Base-by-base conservation (phyloP, 2,797 vertebrate genomes). In the Thalassophryne amazonica region DNA sequence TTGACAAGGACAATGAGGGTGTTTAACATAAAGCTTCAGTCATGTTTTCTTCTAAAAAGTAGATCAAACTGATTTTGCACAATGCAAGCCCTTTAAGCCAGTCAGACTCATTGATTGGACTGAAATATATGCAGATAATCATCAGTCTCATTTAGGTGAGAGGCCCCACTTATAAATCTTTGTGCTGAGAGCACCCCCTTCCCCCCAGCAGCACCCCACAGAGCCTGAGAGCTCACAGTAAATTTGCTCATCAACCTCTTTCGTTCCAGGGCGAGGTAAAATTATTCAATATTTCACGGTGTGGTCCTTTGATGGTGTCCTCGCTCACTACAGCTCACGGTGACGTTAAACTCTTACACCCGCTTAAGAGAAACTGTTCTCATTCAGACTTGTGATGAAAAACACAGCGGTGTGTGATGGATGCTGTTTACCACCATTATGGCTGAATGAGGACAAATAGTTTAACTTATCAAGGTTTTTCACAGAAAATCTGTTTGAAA, bases 51-150 rank as follows among this genome's bases (percentile, higher is more conserved):
- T n/a, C n/a, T n/a, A n/a, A n/a, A n/a, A n/a, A n/a, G n/a, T n/a
- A n/a, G n/a, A n/a, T n/a, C n/a, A n/a, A n/a, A n/a, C n/a, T n/a
- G n/a, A n/a, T n/a, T n/a, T n/a, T n/a, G n/a, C n/a, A n/a, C n/a
- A n/a, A n/a, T n/a, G n/a, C n/a, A n/a, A n/a, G n/a, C n/a, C n/a
- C n/a, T 76, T 71, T 41, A 59, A 73, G 36, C 52, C 60, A 41
- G 61, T 60, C 40, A 6, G 14, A 39, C 69, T 75, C 66, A 55
- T 59, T 76, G 75, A 86, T 81, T 78, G 76, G 52, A 79, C 67
- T 76, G 74, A 75, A 81, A 80, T 86, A 39, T 80, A 78, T 84
- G 73, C 80, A 72, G 69, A 81, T 82, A 73, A 84, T 84, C 70
- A 81, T 75, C 58, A 60, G 40, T 38, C 72, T 76, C 73, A 63